Base-by-base conservation (phyloP, 2,797 vertebrate species). In the Phrynocephalus guinanensis region DNA sequence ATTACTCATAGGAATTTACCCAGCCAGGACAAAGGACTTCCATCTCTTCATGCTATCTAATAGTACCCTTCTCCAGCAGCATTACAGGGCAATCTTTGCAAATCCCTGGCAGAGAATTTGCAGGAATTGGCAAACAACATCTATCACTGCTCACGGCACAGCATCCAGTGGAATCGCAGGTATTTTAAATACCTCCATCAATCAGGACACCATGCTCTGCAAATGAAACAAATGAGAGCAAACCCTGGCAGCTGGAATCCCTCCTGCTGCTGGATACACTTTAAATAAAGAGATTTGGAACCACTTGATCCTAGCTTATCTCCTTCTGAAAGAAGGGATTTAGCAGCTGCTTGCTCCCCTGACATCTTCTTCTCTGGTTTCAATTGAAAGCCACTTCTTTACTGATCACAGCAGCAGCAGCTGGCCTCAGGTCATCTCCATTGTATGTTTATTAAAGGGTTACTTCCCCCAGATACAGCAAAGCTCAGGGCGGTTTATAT, bases 261-360 rank as follows among this genome's bases (percentile, higher is more conserved):
- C 67, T 89, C 84, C 72, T 72, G 72, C 80, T 89, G 73, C 73
- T 82, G 67, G 73, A 52, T 72, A 82, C 79, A 83, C 50, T 83
- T 86, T 86, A 89, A 89, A 78, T 86, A 89, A 86, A 78, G 88
- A 89, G 84, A 86, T 86, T 83, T 86, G 79, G 79, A 79, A 50
- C 66, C 52, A 83, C 73, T 82, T 89, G 88, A 89, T 86, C 88
- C 75, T 79, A 73, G 75, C 79, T 88, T 88, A 88, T 88, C 83
- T 80, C 72, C 63, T 76, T 67, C 78, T 81, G 68, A 88, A 85
- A 88, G 87, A 76, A 85, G 87, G 48, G 87, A 88, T 88, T 88
- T 85, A 88, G 77, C 83, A 88, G 79, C 87, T 18, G 78, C 72
- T 81, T 88, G 78, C 50, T 85, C 71, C 38, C 9, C 83, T 85